Base-by-base conservation (phyloP, 2,113 vertebrate genomes). In the Sebastes fasciatus region DNA sequence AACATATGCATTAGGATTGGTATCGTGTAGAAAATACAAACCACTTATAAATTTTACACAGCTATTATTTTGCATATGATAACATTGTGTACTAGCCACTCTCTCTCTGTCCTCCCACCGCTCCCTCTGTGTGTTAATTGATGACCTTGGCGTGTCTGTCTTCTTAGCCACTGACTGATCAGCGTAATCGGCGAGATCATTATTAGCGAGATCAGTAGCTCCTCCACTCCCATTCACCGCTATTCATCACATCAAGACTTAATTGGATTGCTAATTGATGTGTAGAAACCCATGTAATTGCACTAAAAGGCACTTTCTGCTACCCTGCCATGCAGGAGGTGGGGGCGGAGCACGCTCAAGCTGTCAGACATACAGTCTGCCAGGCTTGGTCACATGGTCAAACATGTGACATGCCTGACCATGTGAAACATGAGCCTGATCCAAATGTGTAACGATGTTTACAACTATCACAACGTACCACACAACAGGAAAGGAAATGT, bases 261-360 rank as follows among this genome's bases (percentile, higher is more conserved):
- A 95, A 95, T 95, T 95, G 93, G 90, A 93, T 93, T 91, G 92
- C 91, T 95, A 95, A 95, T 94, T 95, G 93, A 95, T 95, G 94
- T 95, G 94, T 92, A 93, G 94, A 95, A 95, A 94, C 88, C 93
- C 87, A 92, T 93, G 93, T 94, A 94, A 95, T 94, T 95, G 93
- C 92, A 92, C 93, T 95, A 93, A 93, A 93, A 94, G 88, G 89
- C 89, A 91, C 91, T 82, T 89, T 95, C 84, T 85, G 77, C 79
- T 64, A 75, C 74, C 67, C 80, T 86, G 84, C 81, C 63, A 63
- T 84, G 84, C 81, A 76, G 61, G 58, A 72, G 58, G 51, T 34
- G 34, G 67, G 17, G 45, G 75, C 0, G 80, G 72, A 2, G 66
- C n/a, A 74, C 23, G 64, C 67, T 78, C 74, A 88, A 81, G 86